Percentiles rank a stretch among this genome's conserved stretches.
Evolutionary conservation across 2,113 vertebrate genomes (phyloP).

Genomic region (Zosterops japonicus): DNA sequence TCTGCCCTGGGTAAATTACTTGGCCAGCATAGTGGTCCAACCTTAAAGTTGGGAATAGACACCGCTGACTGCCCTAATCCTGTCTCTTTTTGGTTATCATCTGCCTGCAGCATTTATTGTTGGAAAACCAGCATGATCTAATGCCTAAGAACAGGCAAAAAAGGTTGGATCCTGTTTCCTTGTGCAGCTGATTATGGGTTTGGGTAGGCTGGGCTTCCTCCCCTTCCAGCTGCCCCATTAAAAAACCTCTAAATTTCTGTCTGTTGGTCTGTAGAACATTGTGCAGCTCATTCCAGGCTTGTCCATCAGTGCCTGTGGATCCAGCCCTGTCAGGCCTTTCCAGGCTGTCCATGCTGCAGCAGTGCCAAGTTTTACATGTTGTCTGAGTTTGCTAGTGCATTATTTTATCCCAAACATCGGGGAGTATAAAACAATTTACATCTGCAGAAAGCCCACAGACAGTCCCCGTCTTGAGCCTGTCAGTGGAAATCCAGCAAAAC

Average conservation of each 20-base stretch:
- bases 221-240: not conserved
- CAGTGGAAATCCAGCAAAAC: slow-evolving; percentile 4
- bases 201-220: not conserved
- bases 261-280: not conserved
- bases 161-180: not conserved
- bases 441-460: slow-evolving; percentile 6
- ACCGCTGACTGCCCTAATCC: not conserved
- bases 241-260: not conserved
- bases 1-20: not conserved
- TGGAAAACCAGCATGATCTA: not conserved
- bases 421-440: not conserved
- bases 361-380: not conserved
- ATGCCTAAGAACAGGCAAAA: not conserved
- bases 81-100: not conserved
- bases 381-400: not conserved
- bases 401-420: not conserved
- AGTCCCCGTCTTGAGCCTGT: not conserved
- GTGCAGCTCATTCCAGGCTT: not conserved
- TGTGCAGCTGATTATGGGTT: not conserved
- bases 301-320: not conserved
- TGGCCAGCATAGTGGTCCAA: not conserved
- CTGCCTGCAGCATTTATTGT: not conserved
- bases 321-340: not conserved
- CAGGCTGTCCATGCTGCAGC: not conserved
- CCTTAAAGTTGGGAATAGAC: not conserved